These are phyloP conservation scores for Phalanger gymnotis DNA, from an alignment of 2,797 vertebrate species.

Conservation along the genomic window DNA sequence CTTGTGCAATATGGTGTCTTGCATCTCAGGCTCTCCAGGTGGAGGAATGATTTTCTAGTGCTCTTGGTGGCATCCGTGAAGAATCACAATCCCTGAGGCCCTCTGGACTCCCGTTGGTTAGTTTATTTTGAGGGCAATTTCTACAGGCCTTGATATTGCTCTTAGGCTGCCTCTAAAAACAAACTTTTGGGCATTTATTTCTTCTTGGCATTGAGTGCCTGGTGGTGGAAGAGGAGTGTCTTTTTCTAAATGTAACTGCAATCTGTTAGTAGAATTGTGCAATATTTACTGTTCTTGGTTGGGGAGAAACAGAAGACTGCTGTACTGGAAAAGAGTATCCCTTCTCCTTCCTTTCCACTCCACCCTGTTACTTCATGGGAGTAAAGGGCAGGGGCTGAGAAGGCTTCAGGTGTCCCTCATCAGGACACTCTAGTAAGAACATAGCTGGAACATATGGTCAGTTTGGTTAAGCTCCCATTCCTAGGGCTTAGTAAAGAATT, in stretches of 20 bases:
- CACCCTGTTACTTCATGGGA: constrained; percentile 5
- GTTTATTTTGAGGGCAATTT: constrained; percentile 5
- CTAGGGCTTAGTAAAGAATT: neutral
- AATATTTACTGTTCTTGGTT: constrained; percentile 80
- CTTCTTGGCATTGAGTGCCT: constrained; percentile 66
- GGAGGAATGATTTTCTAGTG: constrained; percentile 57
- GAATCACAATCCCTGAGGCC: neutral
- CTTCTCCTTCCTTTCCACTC: constrained; percentile 51
- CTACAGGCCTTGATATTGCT: constrained; percentile 46
- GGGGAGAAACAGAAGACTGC: constrained; percentile 49
- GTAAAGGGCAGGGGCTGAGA: constrained; percentile 33
- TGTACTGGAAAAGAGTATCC: constrained; percentile 49
- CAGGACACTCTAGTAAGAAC: constrained; percentile 27
- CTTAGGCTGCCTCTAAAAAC: constrained; percentile 56
- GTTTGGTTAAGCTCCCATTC: neutral
- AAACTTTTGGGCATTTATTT: constrained; percentile 55
- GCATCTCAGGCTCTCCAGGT: constrained; percentile 43
- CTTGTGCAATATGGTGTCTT: constrained; percentile 83
- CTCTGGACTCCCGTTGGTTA: constrained; percentile 6
- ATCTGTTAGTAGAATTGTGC: constrained; percentile 81
- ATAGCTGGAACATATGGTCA: constrained; percentile 30
- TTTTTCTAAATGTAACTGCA: constrained; percentile 64
- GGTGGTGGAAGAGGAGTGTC: constrained; percentile 20
- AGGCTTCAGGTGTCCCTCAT: constrained; percentile 25
- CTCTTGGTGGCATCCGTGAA: constrained; percentile 12